These are phyloP conservation scores for Alligator sinensis DNA, from an alignment of 2,113 vertebrate genomes.

Conservation along the genomic window DNA sequence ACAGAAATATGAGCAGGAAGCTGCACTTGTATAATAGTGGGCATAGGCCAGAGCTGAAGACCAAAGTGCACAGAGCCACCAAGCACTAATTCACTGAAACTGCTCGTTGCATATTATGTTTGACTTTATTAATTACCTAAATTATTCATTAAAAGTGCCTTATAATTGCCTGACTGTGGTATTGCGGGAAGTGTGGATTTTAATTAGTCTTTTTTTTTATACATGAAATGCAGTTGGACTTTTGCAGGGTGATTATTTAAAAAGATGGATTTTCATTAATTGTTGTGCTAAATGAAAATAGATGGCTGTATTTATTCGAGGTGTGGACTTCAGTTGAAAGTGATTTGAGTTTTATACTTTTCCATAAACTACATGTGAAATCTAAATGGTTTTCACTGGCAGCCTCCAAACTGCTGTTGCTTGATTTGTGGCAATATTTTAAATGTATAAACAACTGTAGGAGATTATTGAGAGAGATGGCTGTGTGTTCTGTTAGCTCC, in stretches of 20 bases:
- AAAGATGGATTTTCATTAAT: background rate
- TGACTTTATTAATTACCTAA: conserved; percentile 63
- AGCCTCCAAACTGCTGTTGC: accelerated
- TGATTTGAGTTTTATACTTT: background rate
- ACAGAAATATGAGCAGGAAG: background rate
- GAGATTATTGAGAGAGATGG: background rate
- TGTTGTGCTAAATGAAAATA: background rate
- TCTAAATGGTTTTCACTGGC: background rate
- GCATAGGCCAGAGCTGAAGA: background rate
- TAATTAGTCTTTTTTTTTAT: conserved; percentile 53
- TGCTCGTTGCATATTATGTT: background rate
- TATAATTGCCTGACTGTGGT: conserved; percentile 48
- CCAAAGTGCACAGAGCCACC: background rate
- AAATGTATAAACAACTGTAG: accelerated
- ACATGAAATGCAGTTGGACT: background rate
- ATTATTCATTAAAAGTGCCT: conserved; percentile 61
- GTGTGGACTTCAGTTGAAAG: background rate
- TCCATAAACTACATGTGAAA: accelerated
- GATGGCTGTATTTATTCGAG: background rate
- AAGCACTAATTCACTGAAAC: background rate
- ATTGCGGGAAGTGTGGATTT: conserved; percentile 12
- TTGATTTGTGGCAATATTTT: background rate
- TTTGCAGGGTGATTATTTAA: background rate
- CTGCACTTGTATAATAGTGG: accelerated
- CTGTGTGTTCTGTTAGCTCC: background rate